Evolutionary conservation across 2,113 vertebrate species (phyloP).

Genomic region (Nycticryphes semicollaris): DNA sequence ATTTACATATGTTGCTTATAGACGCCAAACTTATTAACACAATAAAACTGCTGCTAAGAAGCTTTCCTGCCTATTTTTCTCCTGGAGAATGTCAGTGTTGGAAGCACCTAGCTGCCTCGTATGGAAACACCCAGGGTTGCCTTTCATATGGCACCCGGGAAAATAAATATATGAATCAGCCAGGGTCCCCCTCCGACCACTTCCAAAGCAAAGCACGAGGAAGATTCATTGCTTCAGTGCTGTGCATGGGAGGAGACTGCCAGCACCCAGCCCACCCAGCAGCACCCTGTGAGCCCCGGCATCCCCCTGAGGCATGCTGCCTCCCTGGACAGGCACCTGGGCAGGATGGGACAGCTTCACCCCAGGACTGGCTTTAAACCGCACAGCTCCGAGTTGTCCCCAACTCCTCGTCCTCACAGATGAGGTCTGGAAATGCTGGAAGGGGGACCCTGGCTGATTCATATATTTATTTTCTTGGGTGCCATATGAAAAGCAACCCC

Average conservation of each 20-base stretch:
- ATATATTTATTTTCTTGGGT: accelerated
- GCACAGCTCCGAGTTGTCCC: accelerated
- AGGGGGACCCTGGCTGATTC: not conserved
- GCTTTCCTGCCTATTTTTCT: conserved; percentile 67
- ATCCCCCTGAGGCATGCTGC: accelerated
- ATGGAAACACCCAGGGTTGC: conserved; percentile 47
- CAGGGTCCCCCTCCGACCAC: conserved; percentile 1
- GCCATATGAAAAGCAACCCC: not conserved
- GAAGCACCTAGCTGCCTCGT: conserved; percentile 44
- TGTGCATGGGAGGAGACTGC: accelerated
- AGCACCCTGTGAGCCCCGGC: not conserved
- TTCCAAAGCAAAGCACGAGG: not conserved
- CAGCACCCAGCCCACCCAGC: not conserved
- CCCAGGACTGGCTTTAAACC: not conserved
- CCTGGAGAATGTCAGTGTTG: conserved; percentile 51
- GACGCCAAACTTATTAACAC: conserved; percentile 73
- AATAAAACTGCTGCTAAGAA: conserved; percentile 65
- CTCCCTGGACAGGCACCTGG: accelerated
- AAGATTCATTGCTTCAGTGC: accelerated
- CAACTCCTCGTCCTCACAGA: not conserved
- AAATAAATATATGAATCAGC: conserved; percentile 32
- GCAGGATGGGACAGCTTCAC: accelerated
- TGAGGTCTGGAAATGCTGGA: not conserved
- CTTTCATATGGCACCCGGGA: conserved; percentile 12
- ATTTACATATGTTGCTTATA: conserved; percentile 75